Evolutionary conservation across 2,113 vertebrate genomes (phyloP), one percentile per base, ranked within the genome.

Genomic region (Lota lota): DNA sequence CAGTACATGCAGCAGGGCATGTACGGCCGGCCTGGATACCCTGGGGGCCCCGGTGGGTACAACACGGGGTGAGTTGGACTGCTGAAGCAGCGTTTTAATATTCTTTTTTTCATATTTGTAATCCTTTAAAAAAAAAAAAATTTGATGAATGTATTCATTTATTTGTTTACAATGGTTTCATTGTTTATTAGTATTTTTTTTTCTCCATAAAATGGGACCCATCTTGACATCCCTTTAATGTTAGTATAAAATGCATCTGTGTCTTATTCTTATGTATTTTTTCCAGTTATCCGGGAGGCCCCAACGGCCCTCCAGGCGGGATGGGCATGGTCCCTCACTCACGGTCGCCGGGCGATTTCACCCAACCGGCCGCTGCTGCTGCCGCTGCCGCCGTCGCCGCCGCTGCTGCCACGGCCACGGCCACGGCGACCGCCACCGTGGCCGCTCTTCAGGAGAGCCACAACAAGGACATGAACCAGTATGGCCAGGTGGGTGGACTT

Each of bases 381-480:
- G 97, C 97, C 0, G 97, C 97, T 0, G 97, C 97, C 1, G 97
- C 97, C 0, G 96, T 96, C 0, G 97, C 96, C 0, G 97, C 97
- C 0, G 97, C 97, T 0, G 97, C 97, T 0, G 97, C 97, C 19
- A 97, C 97, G 0, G 96, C 97, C 1, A 98, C 97, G 0, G 96
- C 97, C 61, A 97, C 97, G 0, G 97, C 97, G 5, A 96, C 97
- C 0, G 96, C 97, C 78, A 99, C 97, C 0, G 97, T 98, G 69
- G 97, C 97, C 63, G 97, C 97, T 51, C 89, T 99, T 79, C 97
- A 99, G 90, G 97, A 99, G 82, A 99, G 96, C 0, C 96, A 98
- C 91, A 99, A 99, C 85, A 99, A 99, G 90, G 97, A 99, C 67
- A 99, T 99, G 90, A 99, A 97, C 91, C 97, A 99, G 83, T 99